Conservation (phyloP, 1,140 invertebrate species). For the Apocrypta bakeri region DNA sequence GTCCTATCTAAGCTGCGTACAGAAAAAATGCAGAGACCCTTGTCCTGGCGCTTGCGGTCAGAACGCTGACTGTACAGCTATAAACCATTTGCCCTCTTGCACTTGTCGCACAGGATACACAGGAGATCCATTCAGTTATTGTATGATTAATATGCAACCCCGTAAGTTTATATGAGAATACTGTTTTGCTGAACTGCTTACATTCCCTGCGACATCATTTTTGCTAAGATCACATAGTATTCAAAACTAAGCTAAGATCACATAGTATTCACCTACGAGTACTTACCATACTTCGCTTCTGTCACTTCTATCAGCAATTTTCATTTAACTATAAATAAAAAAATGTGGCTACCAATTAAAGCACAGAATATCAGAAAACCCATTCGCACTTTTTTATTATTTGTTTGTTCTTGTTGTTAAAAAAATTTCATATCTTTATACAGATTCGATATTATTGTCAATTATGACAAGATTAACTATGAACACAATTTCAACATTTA, state of each 20-base stretch:
- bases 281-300: too few species aligned
- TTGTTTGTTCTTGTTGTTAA: background rate
- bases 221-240: background rate
- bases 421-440: background rate
- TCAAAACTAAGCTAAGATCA: too few species aligned
- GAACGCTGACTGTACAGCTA: conserved; percentile 75
- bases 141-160: conserved; percentile 62
- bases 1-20: conserved; percentile 67
- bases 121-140: conserved; percentile 78
- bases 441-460: too few species aligned
- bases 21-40: conserved; percentile 74
- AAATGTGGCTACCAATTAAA: background rate
- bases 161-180: conserved; percentile 56
- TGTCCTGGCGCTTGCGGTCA: conserved; percentile 77
- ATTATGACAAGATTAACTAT: too few species aligned
- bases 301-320: background rate
- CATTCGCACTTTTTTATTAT: background rate
- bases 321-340: too few species aligned
- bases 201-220: background rate
- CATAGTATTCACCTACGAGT: background rate
- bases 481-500: too few species aligned
- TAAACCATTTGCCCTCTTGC: conserved; percentile 81
- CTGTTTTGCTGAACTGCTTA: background rate
- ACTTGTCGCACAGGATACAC: conserved; percentile 76
- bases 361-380: background rate